phyloP scores from a whole-genome alignment of 1,140 invertebrate species.

The Sycobia sp. region DNA sequence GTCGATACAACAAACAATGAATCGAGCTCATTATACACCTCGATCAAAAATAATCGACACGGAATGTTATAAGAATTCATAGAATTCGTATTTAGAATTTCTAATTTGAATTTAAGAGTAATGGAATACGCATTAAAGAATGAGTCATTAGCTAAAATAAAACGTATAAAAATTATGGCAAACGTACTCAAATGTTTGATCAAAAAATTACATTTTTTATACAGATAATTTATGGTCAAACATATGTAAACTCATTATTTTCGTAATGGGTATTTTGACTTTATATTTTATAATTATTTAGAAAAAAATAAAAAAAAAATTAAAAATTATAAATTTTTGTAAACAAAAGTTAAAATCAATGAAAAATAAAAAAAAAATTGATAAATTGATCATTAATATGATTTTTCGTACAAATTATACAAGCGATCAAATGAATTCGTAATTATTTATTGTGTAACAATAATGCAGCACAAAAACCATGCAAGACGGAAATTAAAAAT shows the following conservation, averaged over 20 bases:
- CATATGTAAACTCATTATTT: background rate
- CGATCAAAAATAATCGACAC: background rate
- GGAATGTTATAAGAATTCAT: background rate
- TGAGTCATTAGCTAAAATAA: background rate
- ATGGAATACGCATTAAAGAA: background rate
- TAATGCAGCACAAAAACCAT: background rate
- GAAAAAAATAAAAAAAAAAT: conserved; percentile 29
- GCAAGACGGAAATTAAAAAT: no score
- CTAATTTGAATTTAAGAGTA: background rate
- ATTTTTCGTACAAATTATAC: conserved; percentile 16
- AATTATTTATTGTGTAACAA: background rate
- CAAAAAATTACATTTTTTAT: conserved; percentile 3
- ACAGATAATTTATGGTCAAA: conserved; percentile 11
- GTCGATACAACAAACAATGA: background rate
- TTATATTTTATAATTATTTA: conserved; percentile 14
- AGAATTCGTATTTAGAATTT: background rate
- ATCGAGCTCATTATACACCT: conserved; percentile 7
- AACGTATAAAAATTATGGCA: background rate
- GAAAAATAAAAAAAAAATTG: conserved; percentile 26
- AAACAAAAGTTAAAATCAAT: conserved; percentile 23
- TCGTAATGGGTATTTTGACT: background rate
- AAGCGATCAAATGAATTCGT: conserved; percentile 7
- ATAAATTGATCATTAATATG: background rate
- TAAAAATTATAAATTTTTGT: conserved; percentile 13
- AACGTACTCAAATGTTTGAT: background rate